Evolutionary conservation across 2,888 invertebrate genomes (phyloP), one percentile per base, ranked within the genome.

Genomic region (Pyrgus malvae): DNA sequence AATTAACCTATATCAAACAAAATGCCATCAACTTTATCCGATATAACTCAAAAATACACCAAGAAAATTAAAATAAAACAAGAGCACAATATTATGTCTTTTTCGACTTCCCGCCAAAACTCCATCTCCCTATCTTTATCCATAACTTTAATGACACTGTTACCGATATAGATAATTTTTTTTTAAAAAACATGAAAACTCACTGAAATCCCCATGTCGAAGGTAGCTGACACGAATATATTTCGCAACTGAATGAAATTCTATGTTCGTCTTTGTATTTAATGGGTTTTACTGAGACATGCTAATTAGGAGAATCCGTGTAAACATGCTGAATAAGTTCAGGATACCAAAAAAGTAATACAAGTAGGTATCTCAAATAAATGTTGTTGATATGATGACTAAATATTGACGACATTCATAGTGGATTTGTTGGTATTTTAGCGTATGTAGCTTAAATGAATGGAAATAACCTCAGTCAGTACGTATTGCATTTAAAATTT

Each of bases 231-330:
- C 5, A 16, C 19, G 5, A 16, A 23, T 16, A 25, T 31, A 16
- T 49, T 49, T 31, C 49, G 23, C 19, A 16, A 49, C 49, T 49
- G 49, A 49, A 23, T n/a, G 11, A 40, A 17, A 29, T 40, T n/a
- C 2, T 9, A 38, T 11, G 8, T 29, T 9, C 17, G 17, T 38
- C 37, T 19, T 38, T 11, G 27, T 25, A 21, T 40, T 48, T 38
- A 29, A 25, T 48, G 27, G 38, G 29, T 48, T 35, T 46, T 41
- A 31, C 31, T 21, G 16, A 14, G n/a, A 35, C 17, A 25, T 27
- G 50, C 33, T 51, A 51, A 51, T 51, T 42, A 21, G 25, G 8
- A 25, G 11, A 48, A 12, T 14, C 14, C 42, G 14, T 23, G 49
- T 42, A 41, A 50, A 17, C 31, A 33, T 16, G 14, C 21, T 25